These are phyloP conservation scores for Gisinianus flammeolus DNA, from an alignment of 2,888 invertebrate species.

Conservation along the genomic window DNA sequence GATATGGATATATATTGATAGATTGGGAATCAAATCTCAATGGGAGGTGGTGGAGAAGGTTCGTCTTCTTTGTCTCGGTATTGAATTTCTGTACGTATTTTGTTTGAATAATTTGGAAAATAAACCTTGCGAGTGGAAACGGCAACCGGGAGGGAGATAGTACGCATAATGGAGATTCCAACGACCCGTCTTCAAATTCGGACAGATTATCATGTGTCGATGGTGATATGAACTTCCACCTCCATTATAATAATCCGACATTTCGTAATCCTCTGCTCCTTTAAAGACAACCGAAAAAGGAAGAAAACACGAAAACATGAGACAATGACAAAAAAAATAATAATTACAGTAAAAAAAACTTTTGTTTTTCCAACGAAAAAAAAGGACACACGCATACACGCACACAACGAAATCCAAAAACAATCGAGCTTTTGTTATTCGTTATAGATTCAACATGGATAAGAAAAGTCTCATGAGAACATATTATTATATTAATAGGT, in stretches of 20 bases:
- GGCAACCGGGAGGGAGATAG: constrained; percentile 58
- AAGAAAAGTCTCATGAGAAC: too few species aligned
- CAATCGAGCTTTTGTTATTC: too few species aligned
- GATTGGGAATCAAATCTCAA: neutral
- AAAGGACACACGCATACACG: too few species aligned
- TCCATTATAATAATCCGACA: constrained; percentile 51
- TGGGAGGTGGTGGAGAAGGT: constrained; percentile 13
- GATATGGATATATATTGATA: neutral
- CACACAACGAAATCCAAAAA: too few species aligned
- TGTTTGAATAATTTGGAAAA: constrained; percentile 58
- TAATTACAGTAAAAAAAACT: too few species aligned
- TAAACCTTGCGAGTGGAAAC: constrained; percentile 55
- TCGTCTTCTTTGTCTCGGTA: constrained; percentile 54
- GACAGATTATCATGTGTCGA: constrained; percentile 59
- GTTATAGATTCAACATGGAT: too few species aligned
- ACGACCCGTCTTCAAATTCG: constrained; percentile 58
- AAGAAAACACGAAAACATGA: constrained; percentile 1
- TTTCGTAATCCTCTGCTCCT: constrained; percentile 58
- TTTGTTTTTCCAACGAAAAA: too few species aligned
- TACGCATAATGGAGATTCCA: constrained; percentile 59
- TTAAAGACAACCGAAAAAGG: too few species aligned
- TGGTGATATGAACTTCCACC: constrained; percentile 39
- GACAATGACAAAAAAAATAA: constrained; percentile 5
- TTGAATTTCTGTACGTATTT: constrained; percentile 52
- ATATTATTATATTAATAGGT: too few species aligned